phyloP scores from a whole-genome alignment of 2,888 invertebrate genomes.

The Cremastinae sp. region DNA sequence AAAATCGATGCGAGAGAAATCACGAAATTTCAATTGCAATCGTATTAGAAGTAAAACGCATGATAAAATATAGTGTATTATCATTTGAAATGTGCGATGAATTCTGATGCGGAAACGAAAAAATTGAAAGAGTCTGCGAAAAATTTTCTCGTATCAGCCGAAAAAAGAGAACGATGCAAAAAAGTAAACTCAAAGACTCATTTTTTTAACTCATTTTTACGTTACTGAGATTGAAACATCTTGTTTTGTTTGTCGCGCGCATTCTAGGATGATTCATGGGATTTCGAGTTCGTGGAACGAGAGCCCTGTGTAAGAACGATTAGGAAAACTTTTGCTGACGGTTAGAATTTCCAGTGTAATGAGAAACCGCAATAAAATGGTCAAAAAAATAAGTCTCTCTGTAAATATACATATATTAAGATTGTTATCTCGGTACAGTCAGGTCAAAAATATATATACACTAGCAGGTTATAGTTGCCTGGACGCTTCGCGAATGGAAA shows the following conservation, averaged over 20 bases:
- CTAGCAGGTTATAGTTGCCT: too few species aligned
- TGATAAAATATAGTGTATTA: neutral
- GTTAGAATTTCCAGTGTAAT: slow-evolving; percentile 5
- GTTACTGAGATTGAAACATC: neutral
- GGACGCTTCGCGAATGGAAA: too few species aligned
- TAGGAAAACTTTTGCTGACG: slow-evolving; percentile 7
- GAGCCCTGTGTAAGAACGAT: neutral
- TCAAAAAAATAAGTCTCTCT: too few species aligned
- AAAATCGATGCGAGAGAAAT: slow-evolving; percentile 34
- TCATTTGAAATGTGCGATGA: neutral
- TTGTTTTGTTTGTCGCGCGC: neutral
- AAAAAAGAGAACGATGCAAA: neutral
- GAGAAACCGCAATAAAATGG: too few species aligned
- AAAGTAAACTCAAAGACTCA: neutral
- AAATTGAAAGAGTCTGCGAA: too few species aligned
- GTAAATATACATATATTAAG: too few species aligned
- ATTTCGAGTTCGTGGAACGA: slow-evolving; percentile 32
- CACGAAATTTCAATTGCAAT: neutral
- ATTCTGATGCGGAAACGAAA: too few species aligned
- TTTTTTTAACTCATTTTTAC: neutral
- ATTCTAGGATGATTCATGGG: slow-evolving; percentile 42
- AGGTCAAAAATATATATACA: too few species aligned
- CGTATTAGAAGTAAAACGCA: neutral
- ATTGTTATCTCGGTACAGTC: too few species aligned
- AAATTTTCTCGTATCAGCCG: neutral